phyloP scores from a whole-genome alignment of 2,797 vertebrate genomes.

The Siniperca scherzeri region DNA sequence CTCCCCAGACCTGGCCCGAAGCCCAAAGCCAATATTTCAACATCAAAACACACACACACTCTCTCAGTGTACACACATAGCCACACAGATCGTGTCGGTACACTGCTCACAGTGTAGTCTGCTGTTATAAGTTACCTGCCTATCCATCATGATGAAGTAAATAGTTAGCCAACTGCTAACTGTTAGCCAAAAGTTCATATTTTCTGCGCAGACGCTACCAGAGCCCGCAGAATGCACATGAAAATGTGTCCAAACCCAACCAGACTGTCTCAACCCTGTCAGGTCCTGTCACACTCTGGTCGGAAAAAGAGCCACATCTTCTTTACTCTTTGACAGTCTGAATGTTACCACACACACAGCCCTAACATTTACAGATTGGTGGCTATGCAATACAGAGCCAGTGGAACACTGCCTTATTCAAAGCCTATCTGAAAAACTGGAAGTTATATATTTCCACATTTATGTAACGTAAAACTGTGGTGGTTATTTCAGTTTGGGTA shows the following conservation, averaged over 20 bases:
- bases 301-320: neutral
- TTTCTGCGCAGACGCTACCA: neutral
- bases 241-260: neutral
- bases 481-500: conserved; percentile 12
- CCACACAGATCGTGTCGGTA: neutral
- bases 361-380: neutral
- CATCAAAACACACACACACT: neutral
- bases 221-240: neutral
- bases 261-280: neutral
- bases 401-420: neutral
- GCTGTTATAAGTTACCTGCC: neutral
- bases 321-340: neutral
- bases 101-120: neutral
- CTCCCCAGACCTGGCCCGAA: neutral
- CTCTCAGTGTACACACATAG: neutral
- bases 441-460: neutral
- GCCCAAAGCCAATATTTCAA: neutral
- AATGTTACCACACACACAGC: neutral
- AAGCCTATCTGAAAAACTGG: neutral
- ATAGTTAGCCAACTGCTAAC: neutral
- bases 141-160: neutral
- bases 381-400: neutral
- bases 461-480: neutral
- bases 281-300: neutral
- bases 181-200: neutral